Evolutionary conservation across 1,140 invertebrate genomes (phyloP).

Genomic region (Brachionus asplanchnoidis): DNA sequence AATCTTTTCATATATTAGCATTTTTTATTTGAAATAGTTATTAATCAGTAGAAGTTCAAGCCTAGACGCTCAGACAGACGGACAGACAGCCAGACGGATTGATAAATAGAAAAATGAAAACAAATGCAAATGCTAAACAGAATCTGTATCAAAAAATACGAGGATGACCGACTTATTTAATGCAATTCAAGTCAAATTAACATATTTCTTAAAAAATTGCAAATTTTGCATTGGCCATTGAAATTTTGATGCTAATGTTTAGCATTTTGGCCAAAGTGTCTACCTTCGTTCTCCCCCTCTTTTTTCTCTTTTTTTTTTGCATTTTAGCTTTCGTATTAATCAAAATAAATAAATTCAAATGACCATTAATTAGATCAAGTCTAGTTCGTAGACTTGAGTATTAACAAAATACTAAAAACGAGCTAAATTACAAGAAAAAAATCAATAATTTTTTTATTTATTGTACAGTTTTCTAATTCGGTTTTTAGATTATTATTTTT

Average conservation of each 20-base stretch:
- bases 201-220: background rate
- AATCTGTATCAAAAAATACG: background rate
- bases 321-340: background rate
- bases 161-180: slow-evolving; percentile 17
- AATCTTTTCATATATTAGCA: slow-evolving; percentile 13
- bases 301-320: background rate
- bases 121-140: slow-evolving; percentile 8
- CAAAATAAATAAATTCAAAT: slow-evolving; percentile 37
- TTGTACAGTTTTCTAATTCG: slow-evolving; percentile 24
- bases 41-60: slow-evolving; percentile 28
- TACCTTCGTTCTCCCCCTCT: background rate
- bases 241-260: slow-evolving; percentile 30
- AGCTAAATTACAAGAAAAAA: slow-evolving; percentile 3
- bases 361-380: slow-evolving; percentile 37
- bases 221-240: slow-evolving; percentile 24
- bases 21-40: slow-evolving; percentile 1
- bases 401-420: slow-evolving; percentile 24
- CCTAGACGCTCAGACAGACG: slow-evolving; percentile 20
- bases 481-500: background rate
- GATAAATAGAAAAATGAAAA: background rate
- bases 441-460: slow-evolving; percentile 7
- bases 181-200: slow-evolving; percentile 27
- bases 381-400: slow-evolving; percentile 36
- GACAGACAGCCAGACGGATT: slow-evolving; percentile 24
- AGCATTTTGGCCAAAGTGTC: background rate